phyloP scores from a whole-genome alignment of 2,113 vertebrate species.

The Cololabis saira region DNA sequence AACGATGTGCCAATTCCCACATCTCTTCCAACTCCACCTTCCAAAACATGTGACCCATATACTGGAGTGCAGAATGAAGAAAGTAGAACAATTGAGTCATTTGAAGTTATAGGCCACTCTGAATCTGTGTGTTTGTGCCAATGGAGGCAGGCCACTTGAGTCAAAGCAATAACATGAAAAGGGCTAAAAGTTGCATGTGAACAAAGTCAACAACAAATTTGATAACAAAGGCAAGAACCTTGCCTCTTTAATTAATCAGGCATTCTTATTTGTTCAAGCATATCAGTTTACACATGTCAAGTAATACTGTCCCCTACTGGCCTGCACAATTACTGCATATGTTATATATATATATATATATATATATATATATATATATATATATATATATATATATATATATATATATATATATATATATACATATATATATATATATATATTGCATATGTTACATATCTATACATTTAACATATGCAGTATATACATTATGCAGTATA shows the following conservation, averaged over 20 bases:
- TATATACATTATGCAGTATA: too few species aligned
- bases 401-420: too few species aligned
- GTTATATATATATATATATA: too few species aligned
- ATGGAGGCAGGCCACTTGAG: conserved; percentile 60
- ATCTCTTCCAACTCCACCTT: conserved; percentile 71
- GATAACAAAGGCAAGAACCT: conserved; percentile 64
- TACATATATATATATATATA: too few species aligned
- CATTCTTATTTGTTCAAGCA: conserved; percentile 56
- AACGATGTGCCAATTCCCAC: conserved; percentile 76
- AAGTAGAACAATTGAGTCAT: conserved; percentile 79
- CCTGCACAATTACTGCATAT: conserved; percentile 47
- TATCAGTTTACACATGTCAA: conserved; percentile 59
- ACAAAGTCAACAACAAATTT: conserved; percentile 76
- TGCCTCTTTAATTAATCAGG: conserved; percentile 67
- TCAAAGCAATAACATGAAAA: conserved; percentile 59
- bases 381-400: too few species aligned
- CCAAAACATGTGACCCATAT: conserved; percentile 79
- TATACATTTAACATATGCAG: too few species aligned
- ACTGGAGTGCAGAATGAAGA: conserved; percentile 63
- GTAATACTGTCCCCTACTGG: conserved; percentile 73
- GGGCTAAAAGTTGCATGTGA: conserved; percentile 60
- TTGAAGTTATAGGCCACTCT: conserved; percentile 75
- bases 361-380: too few species aligned
- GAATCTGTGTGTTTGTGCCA: conserved; percentile 64
- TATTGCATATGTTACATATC: too few species aligned